phyloP scores from a whole-genome alignment of 2,113 vertebrate genomes.

The Deroptyus accipitrinus region DNA sequence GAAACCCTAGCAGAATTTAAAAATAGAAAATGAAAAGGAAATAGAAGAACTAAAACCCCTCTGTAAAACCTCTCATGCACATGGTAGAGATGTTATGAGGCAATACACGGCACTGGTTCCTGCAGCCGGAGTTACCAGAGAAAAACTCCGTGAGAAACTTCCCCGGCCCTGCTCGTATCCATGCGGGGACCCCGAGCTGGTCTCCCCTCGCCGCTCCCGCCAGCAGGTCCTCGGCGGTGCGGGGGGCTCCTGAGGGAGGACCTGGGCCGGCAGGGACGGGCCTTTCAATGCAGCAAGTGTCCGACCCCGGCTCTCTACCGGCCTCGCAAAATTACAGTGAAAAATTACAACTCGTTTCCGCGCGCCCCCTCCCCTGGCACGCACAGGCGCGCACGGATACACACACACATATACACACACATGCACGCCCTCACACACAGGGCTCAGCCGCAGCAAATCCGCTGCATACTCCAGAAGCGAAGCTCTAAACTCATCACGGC shows the following conservation, averaged over 20 bases:
- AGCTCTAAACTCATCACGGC: neutral
- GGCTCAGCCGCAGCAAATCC: neutral
- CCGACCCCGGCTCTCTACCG: neutral
- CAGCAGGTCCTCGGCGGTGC: neutral
- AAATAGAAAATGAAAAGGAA: neutral
- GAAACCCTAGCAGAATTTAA: neutral
- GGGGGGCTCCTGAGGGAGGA: neutral
- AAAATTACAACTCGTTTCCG: neutral
- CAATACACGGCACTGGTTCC: too few relatives aligned
- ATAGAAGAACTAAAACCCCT: neutral
- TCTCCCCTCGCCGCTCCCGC: neutral
- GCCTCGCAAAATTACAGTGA: neutral
- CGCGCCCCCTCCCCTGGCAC: neutral
- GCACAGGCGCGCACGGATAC: conserved; percentile 27
- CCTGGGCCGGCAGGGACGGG: neutral
- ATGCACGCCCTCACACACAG: neutral
- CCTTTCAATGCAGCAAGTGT: neutral
- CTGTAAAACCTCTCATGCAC: neutral
- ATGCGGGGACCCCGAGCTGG: neutral
- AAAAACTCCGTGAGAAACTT: neutral
- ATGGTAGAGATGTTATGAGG: neutral
- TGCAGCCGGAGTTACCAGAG: neutral
- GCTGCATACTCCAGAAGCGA: neutral
- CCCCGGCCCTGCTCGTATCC: neutral
- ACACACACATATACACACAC: neutral